These are phyloP conservation scores for Tyrannus savana DNA, from an alignment of 2,113 vertebrate genomes.

Conservation along the genomic window DNA sequence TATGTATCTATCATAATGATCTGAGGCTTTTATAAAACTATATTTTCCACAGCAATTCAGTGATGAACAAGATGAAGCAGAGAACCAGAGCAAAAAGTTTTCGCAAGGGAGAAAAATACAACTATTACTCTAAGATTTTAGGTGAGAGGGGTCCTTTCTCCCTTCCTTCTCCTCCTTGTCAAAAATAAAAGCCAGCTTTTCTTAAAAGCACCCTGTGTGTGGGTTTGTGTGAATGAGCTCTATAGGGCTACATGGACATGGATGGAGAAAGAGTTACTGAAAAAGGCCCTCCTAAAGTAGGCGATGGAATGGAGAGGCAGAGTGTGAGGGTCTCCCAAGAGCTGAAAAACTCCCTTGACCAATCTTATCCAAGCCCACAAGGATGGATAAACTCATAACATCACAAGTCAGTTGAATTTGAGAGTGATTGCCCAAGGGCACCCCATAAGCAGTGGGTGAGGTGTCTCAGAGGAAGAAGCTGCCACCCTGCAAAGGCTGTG, in stretches of 20 bases:
- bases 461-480: not conserved
- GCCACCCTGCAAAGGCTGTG: not conserved
- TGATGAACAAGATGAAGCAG: not conserved
- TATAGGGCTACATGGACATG: not conserved
- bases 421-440: accelerated
- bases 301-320: accelerated
- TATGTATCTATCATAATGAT: not conserved
- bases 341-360: not conserved
- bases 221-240: not conserved
- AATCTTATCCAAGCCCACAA: not conserved
- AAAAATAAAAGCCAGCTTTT: not conserved
- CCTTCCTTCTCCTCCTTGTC: not conserved
- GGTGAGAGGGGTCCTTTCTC: not conserved
- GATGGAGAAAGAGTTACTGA: not conserved
- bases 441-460: not conserved
- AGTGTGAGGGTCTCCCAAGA: not conserved
- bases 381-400: not conserved
- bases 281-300: accelerated
- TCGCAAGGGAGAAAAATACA: not conserved
- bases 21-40: not conserved
- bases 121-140: not conserved
- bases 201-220: not conserved
- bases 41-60: not conserved
- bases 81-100: not conserved
- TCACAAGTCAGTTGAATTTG: accelerated